phyloP scores from a whole-genome alignment of 2,888 invertebrate genomes.

The Fragum sueziense region DNA sequence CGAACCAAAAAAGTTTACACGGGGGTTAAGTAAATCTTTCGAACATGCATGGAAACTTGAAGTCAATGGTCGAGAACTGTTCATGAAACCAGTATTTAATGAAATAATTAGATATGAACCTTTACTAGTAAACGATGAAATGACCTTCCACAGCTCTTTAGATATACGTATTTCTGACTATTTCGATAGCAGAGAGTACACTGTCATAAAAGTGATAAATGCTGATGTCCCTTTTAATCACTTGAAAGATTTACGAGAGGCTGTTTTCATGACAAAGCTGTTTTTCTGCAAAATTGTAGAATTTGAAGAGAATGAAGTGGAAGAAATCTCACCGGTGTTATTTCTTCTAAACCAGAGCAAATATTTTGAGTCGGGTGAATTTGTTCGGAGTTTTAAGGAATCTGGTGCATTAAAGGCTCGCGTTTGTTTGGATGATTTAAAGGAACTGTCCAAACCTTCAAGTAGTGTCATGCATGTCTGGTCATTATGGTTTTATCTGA shows the following conservation, averaged over 20 bases:
- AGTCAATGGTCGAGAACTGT: background rate
- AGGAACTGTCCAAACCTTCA: background rate
- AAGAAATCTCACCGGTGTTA: background rate
- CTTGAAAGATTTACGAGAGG: background rate
- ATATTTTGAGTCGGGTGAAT: background rate
- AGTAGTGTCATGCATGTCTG: too few relatives aligned
- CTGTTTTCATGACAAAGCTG: background rate
- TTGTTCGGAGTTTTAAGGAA: background rate
- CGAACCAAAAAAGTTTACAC: background rate
- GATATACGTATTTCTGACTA: background rate
- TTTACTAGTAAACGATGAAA: background rate
- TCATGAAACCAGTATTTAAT: background rate
- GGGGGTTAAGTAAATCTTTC: background rate
- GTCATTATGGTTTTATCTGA: too few relatives aligned
- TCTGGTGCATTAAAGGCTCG: background rate
- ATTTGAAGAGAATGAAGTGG: background rate
- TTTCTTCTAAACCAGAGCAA: background rate
- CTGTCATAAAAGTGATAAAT: background rate
- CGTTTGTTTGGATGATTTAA: background rate
- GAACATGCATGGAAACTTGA: background rate
- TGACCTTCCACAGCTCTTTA: background rate
- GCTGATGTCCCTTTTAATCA: background rate
- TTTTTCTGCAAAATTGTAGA: background rate
- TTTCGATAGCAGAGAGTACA: background rate
- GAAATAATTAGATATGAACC: background rate